Evolutionary conservation across 2,888 invertebrate genomes (phyloP).

Genomic region (Tethea ocularis): DNA sequence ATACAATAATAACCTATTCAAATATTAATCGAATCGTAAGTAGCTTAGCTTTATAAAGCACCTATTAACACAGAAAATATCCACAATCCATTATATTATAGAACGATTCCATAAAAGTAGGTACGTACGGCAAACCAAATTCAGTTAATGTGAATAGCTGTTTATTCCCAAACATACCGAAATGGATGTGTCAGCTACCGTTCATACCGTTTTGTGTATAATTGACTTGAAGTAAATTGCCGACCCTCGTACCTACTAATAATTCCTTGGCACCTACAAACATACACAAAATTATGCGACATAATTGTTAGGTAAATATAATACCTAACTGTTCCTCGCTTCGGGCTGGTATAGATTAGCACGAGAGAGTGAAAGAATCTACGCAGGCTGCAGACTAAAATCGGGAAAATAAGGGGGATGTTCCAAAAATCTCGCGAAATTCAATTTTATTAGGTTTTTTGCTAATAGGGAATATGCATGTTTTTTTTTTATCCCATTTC

Average conservation of each 20-base stretch:
- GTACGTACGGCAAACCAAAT: conserved; percentile 1
- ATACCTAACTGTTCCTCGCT: conserved; percentile 33
- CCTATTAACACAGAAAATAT: neutral
- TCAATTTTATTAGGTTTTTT: no score
- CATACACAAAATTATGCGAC: conserved; percentile 47
- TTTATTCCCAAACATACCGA: conserved; percentile 12
- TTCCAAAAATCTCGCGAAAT: no score
- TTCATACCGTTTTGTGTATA: conserved; percentile 15
- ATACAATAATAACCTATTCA: neutral
- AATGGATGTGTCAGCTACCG: conserved; percentile 11
- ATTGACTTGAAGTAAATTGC: conserved; percentile 27
- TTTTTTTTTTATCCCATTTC: no score
- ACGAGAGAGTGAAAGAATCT: neutral
- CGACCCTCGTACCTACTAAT: conserved; percentile 18
- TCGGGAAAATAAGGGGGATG: no score
- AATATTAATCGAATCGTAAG: conserved; percentile 1
- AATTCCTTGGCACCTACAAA: conserved; percentile 29
- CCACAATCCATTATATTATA: neutral
- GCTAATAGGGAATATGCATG: no score
- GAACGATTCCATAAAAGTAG: neutral
- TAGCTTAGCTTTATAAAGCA: neutral
- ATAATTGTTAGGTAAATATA: no score
- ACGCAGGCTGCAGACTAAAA: no score
- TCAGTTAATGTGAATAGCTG: neutral
- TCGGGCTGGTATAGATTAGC: conserved; percentile 14